These are phyloP conservation scores for Drosophila sp. DNA, from an alignment of 1,140 invertebrate genomes.

Conservation along the genomic window DNA sequence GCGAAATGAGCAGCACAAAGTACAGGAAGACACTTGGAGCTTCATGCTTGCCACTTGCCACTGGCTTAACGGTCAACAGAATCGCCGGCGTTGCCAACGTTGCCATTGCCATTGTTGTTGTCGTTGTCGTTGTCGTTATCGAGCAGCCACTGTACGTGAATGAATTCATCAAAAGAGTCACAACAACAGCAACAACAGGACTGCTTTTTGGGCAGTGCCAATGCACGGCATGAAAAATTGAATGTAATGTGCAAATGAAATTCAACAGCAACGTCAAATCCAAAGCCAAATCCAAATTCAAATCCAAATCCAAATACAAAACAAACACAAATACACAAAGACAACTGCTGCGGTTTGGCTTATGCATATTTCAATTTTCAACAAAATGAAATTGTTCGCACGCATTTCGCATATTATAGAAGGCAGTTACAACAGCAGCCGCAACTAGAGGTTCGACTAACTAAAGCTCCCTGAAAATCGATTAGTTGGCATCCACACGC, in stretches of 20 bases:
- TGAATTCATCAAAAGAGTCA: slow-evolving; percentile 71
- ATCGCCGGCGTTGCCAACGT: slow-evolving; percentile 53
- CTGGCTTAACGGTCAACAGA: slow-evolving; percentile 73
- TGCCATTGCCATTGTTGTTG: slow-evolving; percentile 9
- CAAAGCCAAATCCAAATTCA: slow-evolving; percentile 58
- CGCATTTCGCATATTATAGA: slow-evolving; percentile 76
- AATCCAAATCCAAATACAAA: slow-evolving; percentile 32
- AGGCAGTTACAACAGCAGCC: slow-evolving; percentile 33
- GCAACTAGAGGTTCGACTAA: slow-evolving; percentile 55
- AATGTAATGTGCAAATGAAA: slow-evolving; percentile 79
- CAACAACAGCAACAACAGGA: slow-evolving; percentile 45
- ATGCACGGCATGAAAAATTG: slow-evolving; percentile 70
- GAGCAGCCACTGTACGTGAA: slow-evolving; percentile 65
- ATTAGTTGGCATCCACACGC: slow-evolving; percentile 62
- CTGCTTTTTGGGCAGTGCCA: slow-evolving; percentile 7
- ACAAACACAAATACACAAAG: too few species aligned
- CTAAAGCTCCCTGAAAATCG: slow-evolving; percentile 69
- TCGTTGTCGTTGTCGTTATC: slow-evolving; percentile 34
- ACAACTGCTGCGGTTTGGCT: slow-evolving; percentile 56
- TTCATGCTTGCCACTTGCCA: slow-evolving; percentile 30
- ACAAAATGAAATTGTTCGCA: slow-evolving; percentile 74
- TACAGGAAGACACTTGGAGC: slow-evolving; percentile 46
- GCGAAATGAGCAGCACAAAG: slow-evolving; percentile 69
- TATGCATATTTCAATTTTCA: slow-evolving; percentile 65
- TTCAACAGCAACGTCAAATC: slow-evolving; percentile 48